Evolutionary conservation across 2,888 invertebrate species (phyloP).

Genomic region (Asteroscopus sphinx): DNA sequence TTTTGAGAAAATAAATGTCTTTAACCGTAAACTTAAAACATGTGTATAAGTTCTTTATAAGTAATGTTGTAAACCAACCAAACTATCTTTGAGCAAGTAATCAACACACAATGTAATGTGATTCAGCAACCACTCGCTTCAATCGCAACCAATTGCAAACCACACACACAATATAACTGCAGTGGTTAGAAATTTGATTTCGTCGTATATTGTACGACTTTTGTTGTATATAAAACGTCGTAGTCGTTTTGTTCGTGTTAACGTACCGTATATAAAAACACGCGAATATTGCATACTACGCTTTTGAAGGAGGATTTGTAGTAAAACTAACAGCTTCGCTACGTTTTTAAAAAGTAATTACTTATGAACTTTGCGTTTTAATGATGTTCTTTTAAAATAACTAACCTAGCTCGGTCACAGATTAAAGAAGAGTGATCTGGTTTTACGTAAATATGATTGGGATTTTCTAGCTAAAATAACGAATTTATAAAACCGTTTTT

Average conservation of each 20-base stretch:
- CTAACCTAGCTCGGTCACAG: too few species aligned
- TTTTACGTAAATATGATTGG: too few species aligned
- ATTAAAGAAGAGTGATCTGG: too few species aligned
- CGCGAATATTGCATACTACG: conserved; percentile 17
- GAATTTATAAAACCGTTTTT: too few species aligned
- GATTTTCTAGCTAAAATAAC: too few species aligned
- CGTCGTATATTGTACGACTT: conserved; percentile 22
- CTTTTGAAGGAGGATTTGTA: conserved; percentile 1
- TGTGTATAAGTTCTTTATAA: too few species aligned
- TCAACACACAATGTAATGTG: too few species aligned
- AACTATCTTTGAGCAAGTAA: too few species aligned
- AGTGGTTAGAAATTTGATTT: conserved; percentile 40
- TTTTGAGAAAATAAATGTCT: too few species aligned
- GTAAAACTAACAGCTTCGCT: conserved; percentile 17
- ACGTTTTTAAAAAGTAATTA: conserved; percentile 21
- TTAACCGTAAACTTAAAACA: too few species aligned
- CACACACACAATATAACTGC: conserved; percentile 20
- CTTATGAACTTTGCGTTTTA: too few species aligned
- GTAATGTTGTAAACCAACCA: not conserved
- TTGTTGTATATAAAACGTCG: not conserved
- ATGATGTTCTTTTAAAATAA: too few species aligned
- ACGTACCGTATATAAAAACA: conserved; percentile 38
- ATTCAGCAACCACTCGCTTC: conserved; percentile 5
- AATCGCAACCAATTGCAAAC: conserved; percentile 28
- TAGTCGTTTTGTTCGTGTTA: conserved; percentile 27